Evolutionary conservation across 2,113 vertebrate species (phyloP).

Genomic region (Lepisosteus oculatus): DNA sequence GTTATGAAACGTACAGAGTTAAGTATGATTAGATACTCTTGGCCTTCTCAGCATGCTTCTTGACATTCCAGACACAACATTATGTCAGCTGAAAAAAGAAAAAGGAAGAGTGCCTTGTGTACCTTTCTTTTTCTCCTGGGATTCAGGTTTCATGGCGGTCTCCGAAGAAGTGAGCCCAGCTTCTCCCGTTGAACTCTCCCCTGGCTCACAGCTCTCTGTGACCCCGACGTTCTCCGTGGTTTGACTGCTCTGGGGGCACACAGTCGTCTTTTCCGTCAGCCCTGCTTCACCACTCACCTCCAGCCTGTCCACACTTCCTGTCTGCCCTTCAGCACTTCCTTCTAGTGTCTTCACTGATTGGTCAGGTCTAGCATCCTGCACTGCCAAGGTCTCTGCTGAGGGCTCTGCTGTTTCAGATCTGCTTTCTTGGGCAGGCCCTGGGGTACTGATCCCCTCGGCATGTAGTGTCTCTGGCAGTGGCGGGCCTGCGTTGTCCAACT

Average conservation of each 20-base stretch:
- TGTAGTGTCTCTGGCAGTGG: conserved; percentile 6
- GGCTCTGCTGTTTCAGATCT: conserved; percentile 3
- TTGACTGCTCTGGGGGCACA: conserved; percentile 13
- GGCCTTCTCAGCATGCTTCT: no score
- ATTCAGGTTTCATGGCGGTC: conserved; percentile 36
- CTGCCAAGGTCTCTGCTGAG: not conserved
- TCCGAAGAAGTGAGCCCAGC: conserved; percentile 21
- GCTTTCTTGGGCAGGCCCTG: not conserved
- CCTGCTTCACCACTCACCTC: conserved; percentile 21
- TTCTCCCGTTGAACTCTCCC: conserved; percentile 30
- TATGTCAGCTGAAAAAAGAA: no score
- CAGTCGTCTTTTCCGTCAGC: conserved; percentile 7
- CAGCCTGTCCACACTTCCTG: conserved; percentile 35
- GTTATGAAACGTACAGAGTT: no score
- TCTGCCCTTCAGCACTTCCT: conserved; percentile 32
- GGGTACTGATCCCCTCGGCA: not conserved
- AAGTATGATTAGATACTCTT: no score
- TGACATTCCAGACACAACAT: no score
- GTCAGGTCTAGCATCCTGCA: conserved; percentile 4
- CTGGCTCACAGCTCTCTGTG: not conserved
- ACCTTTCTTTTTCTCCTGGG: conserved; percentile 60
- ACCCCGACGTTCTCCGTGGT: conserved; percentile 5
- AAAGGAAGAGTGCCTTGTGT: not conserved
- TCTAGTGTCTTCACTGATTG: conserved; percentile 7
- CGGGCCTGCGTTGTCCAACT: not conserved